These are phyloP conservation scores for Monopis laevigella DNA, from an alignment of 2,888 invertebrate genomes.

Conservation along the genomic window DNA sequence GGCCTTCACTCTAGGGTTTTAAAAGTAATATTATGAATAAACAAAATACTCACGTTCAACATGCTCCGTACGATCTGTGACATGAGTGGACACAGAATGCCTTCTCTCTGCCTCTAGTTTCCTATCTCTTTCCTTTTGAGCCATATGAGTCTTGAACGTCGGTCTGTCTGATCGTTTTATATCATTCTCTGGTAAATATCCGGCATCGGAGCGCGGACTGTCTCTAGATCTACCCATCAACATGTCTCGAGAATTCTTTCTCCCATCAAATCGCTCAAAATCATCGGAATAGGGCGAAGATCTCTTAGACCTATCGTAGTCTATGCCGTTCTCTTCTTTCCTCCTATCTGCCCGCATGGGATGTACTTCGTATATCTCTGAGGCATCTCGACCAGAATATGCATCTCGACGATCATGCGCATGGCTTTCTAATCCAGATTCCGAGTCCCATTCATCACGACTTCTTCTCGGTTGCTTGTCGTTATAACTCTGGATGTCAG, in stretches of 20 bases:
- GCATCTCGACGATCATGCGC: constrained; percentile 40
- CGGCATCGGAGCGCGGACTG: constrained; percentile 50
- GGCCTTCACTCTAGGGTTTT: too few species aligned
- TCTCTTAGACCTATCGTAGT: constrained; percentile 41
- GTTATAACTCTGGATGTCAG: constrained; percentile 40
- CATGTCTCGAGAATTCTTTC: constrained; percentile 62
- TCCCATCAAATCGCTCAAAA: constrained; percentile 54
- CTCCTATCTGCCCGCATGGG: constrained; percentile 42
- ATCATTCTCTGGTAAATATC: constrained; percentile 40
- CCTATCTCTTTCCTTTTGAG: constrained; percentile 70
- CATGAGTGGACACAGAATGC: constrained; percentile 78
- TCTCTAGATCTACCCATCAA: constrained; percentile 53
- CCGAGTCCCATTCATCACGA: constrained; percentile 60
- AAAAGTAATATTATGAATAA: background rate
- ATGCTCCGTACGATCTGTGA: constrained; percentile 73
- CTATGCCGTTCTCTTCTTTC: constrained; percentile 45
- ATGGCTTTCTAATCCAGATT: constrained; percentile 43
- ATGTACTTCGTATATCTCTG: constrained; percentile 57
- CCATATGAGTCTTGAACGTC: constrained; percentile 79
- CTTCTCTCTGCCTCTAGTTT: constrained; percentile 76
- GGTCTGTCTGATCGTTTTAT: constrained; percentile 62
- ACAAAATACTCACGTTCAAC: constrained; percentile 48
- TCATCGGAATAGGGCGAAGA: constrained; percentile 50
- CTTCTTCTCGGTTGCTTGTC: constrained; percentile 37
- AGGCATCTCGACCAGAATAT: constrained; percentile 51